A percentile compares a stretch with the other conserved stretches of the same genome.
phyloP scores from a whole-genome alignment of 2,113 vertebrate species.

The Baryphthengus martii region DNA sequence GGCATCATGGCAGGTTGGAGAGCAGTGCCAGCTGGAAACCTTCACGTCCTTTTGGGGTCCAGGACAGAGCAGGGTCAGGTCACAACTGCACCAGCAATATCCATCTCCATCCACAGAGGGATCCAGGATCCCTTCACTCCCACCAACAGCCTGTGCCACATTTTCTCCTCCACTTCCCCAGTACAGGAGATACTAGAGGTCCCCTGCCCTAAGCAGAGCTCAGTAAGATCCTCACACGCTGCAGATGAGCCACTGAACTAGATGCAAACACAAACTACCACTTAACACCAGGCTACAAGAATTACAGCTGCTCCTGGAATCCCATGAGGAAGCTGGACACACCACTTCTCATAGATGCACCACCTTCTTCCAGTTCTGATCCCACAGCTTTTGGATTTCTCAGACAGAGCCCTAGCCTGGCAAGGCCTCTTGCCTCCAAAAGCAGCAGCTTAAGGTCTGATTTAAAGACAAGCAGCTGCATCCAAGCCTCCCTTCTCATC shows the following conservation, averaged over 20 bases:
- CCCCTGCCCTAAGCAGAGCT: neutral
- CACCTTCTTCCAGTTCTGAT: neutral
- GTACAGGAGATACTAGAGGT: neutral
- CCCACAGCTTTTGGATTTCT: neutral
- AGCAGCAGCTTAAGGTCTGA: neutral
- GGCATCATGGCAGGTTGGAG: constrained; percentile 69
- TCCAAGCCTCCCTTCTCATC: neutral
- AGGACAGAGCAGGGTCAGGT: neutral
- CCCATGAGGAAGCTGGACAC: neutral
- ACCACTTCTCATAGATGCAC: neutral
- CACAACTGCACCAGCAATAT: neutral
- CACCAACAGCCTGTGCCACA: neutral
- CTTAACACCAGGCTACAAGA: neutral
- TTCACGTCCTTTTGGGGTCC: neutral
- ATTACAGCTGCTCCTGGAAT: neutral
- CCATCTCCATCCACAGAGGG: neutral
- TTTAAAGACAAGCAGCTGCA: neutral
- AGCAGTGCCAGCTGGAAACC: neutral
- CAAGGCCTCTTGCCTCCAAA: neutral
- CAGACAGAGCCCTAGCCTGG: neutral
- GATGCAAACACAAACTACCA: neutral
- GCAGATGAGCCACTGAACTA: neutral
- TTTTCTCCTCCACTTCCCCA: neutral
- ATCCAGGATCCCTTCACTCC: neutral
- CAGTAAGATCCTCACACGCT: neutral